Evolutionary conservation across 64 coral and sea anemone genomes (phyloP).

Genomic region (Orbicella faveolata): DNA sequence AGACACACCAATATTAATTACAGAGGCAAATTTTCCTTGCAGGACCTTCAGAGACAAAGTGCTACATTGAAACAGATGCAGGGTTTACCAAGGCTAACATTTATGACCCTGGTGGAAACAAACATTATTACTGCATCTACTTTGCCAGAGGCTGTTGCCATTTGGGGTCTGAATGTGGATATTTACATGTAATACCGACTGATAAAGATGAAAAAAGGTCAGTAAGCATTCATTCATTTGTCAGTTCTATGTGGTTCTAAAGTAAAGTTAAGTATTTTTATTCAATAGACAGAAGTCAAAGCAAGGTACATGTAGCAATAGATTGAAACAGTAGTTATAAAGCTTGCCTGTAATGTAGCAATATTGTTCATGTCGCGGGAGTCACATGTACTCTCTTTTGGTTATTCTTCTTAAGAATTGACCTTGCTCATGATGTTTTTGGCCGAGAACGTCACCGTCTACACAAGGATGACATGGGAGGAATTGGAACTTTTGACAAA

Average conservation of each 20-base stretch:
- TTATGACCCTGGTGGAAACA: constrained; percentile 62
- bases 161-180: constrained; percentile 72
- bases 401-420: constrained; percentile 39
- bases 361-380: too few species aligned
- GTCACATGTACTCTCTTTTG: too few species aligned
- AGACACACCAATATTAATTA: too few species aligned
- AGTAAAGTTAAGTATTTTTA: too few species aligned
- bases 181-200: constrained; percentile 60
- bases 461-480: constrained; percentile 85
- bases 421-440: constrained; percentile 73
- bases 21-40: not conserved
- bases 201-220: constrained; percentile 87
- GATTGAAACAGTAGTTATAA: too few species aligned
- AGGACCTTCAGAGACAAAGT: constrained; percentile 68
- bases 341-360: too few species aligned
- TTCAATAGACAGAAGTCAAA: too few species aligned
- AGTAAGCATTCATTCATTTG: not conserved
- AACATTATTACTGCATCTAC: constrained; percentile 81
- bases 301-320: too few species aligned
- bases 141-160: constrained; percentile 89
- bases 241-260: too few species aligned
- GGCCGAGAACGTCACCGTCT: constrained; percentile 67
- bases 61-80: constrained; percentile 71
- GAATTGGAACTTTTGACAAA: constrained; percentile 87
- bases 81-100: constrained; percentile 72